Base-by-base conservation (phyloP, 2,888 invertebrate species). In the Malthinus flaveolus region DNA sequence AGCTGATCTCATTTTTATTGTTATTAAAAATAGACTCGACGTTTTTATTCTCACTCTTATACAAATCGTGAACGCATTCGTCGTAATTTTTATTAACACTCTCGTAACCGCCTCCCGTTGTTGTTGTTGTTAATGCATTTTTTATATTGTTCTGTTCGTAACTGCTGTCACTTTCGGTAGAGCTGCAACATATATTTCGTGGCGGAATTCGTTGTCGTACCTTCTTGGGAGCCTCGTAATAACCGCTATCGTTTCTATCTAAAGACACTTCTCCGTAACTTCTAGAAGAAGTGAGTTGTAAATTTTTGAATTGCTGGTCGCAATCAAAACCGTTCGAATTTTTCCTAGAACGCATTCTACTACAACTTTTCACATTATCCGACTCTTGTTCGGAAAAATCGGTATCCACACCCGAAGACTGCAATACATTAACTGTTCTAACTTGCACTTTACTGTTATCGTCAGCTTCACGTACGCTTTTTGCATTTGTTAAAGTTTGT, bases 201-300 rank as follows among this genome's bases (percentile, higher is more conserved):
- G 78, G 77, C 1, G 77, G 78, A 32, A 78, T 68, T 34, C 78
- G 64, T 62, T 78, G 78, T 9, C 78, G 62, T 0, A 76, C 71
- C 62, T 77, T 78, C 46, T 73, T 76, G 4, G 54, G 69, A 23
- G 72, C 68, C 46, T 78, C 76, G 66, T 77, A 77, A 55, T 76
- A 77, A 6, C 77, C 75, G 61, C 75, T 75, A 53, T 76, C 76
- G 59, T 73, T 72, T 51, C 75, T 67, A 47, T 69, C 70, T 15
- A 77, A 62, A 48, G 46, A 54, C 6, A 50, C 57, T 31, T 63
- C 57, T 31, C 12, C 50, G 33, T 51, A 39, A 9, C 33, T 42
- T 32, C 37, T 32, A 31, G 45, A 32, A 35, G 48, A 11, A 31
- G 44, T 45, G 7, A 44, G 10, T n/a, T 39, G 48, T 32, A 39